Base-by-base conservation (phyloP, 2,113 vertebrate species). In the Apistogramma diplotaenia region DNA sequence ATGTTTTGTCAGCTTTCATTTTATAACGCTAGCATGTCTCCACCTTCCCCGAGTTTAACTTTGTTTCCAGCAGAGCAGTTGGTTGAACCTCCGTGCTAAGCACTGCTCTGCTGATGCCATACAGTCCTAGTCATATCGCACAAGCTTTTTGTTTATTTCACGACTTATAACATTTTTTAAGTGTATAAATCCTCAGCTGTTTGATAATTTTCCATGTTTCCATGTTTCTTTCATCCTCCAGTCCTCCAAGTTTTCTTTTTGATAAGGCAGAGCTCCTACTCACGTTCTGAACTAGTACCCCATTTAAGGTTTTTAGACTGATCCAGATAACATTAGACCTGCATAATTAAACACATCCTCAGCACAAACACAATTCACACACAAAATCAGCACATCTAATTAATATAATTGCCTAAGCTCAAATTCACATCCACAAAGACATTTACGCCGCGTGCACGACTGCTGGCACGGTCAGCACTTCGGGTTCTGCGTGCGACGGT, bases 391-490 rank as follows among this genome's bases (percentile, higher is more conserved):
- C 27, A 76, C 65, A 31, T 8, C 25, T 70, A 31, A 29, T 43
- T 29, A 51, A n/a, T 27, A 56, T 19, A 59, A 58, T 54, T 46
- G 16, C 56, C 21, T 58, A 18, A 56, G 18, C 59, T 29, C 43
- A 49, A 21, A 78, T 10, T 61, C 49, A 53, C 40, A 58, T 5
- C 37, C 25, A 74, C 29, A 33, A 27, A 83, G 16, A 15, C 58
- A 82, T 27, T 58, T 27, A 25, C 65, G 43, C 27, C 16, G 51
- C 60, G 72, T 19, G 59, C 31, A 25, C 9, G 33, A 21, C 16
- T 56, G 29, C 23, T 59, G 53, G 78, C 79, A 71, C 21, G 27
- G 83, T 81, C 87, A 88, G 87, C 85, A 89, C 43, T 87, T 31
- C 27, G 16, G 16, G 29, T 82, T 86, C 81, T 82, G 79, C 77